These are phyloP conservation scores for Lycocerus yunnanus DNA, from an alignment of 2,888 invertebrate species.

Conservation along the genomic window DNA sequence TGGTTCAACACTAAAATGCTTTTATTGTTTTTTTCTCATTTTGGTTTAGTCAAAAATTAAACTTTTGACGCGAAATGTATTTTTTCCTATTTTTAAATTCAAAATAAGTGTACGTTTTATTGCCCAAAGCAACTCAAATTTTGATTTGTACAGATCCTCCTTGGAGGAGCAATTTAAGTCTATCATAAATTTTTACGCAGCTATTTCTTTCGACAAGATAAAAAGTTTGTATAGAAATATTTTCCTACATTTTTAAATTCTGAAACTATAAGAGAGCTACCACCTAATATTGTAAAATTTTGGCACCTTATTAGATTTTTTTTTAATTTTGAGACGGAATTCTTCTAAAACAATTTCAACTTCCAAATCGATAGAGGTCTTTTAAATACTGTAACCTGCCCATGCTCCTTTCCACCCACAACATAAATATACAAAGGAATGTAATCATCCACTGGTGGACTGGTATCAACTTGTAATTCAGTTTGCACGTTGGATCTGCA, in stretches of 20 bases:
- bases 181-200: neutral
- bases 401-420: constrained; percentile 80
- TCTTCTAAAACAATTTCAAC: constrained; percentile 59
- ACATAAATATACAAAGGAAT: constrained; percentile 68
- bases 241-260: neutral
- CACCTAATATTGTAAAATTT: neutral
- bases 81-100: neutral
- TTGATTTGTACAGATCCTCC: neutral
- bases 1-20: neutral
- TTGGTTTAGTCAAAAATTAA: neutral
- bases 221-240: neutral
- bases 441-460: constrained; percentile 51
- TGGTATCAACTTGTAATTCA: constrained; percentile 34
- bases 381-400: constrained; percentile 75
- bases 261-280: neutral
- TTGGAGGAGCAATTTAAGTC: neutral
- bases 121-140: neutral
- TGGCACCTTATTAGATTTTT: neutral
- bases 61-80: neutral
- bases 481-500: constrained; percentile 47
- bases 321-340: neutral
- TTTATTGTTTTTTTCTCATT: neutral
- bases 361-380: constrained; percentile 81
- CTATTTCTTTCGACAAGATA: neutral
- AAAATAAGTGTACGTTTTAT: neutral